These are phyloP conservation scores for Eurosta solidaginis DNA, from an alignment of 1,140 invertebrate genomes.

Conservation along the genomic window DNA sequence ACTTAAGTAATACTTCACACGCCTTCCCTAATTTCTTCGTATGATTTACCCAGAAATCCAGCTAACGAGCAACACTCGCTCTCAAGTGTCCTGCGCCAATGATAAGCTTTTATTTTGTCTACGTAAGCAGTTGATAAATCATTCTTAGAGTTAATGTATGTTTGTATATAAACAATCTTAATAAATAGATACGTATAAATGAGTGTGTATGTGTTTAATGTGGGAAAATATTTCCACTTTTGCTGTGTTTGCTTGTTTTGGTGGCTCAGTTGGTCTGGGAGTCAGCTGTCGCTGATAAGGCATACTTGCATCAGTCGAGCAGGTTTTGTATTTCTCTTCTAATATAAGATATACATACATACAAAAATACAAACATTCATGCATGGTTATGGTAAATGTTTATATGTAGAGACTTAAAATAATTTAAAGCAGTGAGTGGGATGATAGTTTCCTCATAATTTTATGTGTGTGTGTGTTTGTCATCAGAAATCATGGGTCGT, in stretches of 20 bases:
- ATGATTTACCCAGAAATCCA: background rate
- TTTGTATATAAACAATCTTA: background rate
- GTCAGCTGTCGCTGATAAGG: background rate
- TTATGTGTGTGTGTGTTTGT: no score
- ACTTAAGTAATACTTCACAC: no score
- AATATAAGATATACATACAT: no score
- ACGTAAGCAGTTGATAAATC: conserved; percentile 2
- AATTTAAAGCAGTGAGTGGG: no score
- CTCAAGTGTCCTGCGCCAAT: background rate
- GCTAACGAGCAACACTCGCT: background rate
- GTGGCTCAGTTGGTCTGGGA: background rate
- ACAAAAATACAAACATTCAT: no score
- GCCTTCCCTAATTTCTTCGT: no score
- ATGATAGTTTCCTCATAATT: no score
- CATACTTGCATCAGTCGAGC: background rate
- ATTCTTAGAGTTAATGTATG: background rate
- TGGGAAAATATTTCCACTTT: background rate
- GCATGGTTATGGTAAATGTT: no score
- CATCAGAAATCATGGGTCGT: background rate
- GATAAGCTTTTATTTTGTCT: background rate
- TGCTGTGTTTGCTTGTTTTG: background rate
- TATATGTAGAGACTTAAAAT: no score
- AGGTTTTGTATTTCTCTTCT: background rate
- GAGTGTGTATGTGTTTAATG: no score
- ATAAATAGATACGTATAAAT: no score